Conservation (phyloP, 2,888 invertebrate genomes). For the Gymnosoma rotundatum region DNA sequence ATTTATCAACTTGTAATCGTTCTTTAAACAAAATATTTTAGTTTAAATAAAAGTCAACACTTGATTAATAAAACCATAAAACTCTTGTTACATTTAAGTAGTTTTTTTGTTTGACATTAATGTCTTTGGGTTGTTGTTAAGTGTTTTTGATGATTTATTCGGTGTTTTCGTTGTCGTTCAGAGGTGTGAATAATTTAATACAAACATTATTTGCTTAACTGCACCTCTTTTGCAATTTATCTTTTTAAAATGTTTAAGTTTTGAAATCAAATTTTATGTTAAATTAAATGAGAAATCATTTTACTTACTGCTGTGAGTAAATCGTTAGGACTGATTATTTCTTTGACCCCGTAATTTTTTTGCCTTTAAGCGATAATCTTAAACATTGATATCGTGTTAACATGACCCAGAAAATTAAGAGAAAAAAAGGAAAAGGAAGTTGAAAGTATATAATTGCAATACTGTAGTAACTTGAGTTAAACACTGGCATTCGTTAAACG, state of each 20-base stretch:
- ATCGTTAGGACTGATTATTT: slow-evolving; percentile 12
- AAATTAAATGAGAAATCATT: slow-evolving; percentile 40
- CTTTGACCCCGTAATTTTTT: slow-evolving; percentile 27
- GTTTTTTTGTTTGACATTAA: slow-evolving; percentile 19
- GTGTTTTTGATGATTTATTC: slow-evolving; percentile 24
- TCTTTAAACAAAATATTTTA: slow-evolving; percentile 36
- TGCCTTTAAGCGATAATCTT: slow-evolving; percentile 23
- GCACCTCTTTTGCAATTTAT: slow-evolving; percentile 43
- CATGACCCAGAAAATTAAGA: slow-evolving; percentile 20
- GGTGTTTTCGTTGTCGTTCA: not conserved
- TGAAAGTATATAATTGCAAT: not conserved
- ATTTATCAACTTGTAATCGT: slow-evolving; percentile 1
- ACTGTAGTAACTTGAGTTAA: not conserved
- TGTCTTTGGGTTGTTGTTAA: not conserved
- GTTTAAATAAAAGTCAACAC: slow-evolving; percentile 11
- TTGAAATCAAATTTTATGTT: slow-evolving; percentile 9
- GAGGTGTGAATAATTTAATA: slow-evolving; percentile 61
- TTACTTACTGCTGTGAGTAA: not conserved
- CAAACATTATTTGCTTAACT: slow-evolving; percentile 54
- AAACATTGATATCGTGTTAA: slow-evolving; percentile 48
- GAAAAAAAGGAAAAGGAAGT: not conserved
- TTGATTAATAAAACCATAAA: slow-evolving; percentile 56
- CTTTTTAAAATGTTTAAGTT: not conserved
- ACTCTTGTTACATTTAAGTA: slow-evolving; percentile 36
- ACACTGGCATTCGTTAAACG: not conserved